Base-by-base conservation (phyloP, 2,888 invertebrate genomes). In the Glaucopsyche alexis region DNA sequence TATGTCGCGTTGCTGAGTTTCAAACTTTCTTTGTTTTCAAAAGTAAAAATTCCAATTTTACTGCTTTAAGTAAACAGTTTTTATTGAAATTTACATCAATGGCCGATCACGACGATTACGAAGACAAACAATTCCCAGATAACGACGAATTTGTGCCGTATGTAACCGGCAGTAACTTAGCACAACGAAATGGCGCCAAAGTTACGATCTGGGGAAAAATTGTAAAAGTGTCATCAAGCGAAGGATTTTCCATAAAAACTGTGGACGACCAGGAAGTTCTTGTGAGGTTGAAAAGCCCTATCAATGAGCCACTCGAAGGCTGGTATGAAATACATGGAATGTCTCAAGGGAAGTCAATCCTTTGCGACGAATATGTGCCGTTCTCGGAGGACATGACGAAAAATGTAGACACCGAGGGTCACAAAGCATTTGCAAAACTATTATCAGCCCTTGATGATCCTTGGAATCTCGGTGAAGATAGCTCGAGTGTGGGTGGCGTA, bases 291-390 rank as follows among this genome's bases (percentile, higher is more conserved):
- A 87, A 85, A 74, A 87, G 79, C 69, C 93, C 93, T 0, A 76
- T 91, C 73, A 85, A 82, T 47, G 93, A 93, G 73, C 83, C 89
- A 1, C 80, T 93, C 14, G 93, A 92, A 80, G 93, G 93, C 8
- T 93, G 93, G 93, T 91, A 91, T 74, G 93, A 93, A 77, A 88
- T 93, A 49, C 84, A 85, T 71, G 93, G 93, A 13, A 86, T 88
- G 8, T 89, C 90, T 1, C 92, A 93, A 82, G 93, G 93, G 14
- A 91, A 88, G 74, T 86, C 84, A 76, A 82, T 93, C 8, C 77
- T 93, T 72, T 93, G 93, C 77, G 93, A 93, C 71, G 93, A 93
- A 72, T 92, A 91, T 76, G 83, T 91, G 0, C 82, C 87, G 0
- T 89, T 93, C 77, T 86, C 87, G 19, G 83, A 82, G 66, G 88